Evolutionary conservation across 2,888 invertebrate genomes (phyloP), one percentile per base, ranked within the genome.

Genomic region (Caenorhabditis sp.): DNA sequence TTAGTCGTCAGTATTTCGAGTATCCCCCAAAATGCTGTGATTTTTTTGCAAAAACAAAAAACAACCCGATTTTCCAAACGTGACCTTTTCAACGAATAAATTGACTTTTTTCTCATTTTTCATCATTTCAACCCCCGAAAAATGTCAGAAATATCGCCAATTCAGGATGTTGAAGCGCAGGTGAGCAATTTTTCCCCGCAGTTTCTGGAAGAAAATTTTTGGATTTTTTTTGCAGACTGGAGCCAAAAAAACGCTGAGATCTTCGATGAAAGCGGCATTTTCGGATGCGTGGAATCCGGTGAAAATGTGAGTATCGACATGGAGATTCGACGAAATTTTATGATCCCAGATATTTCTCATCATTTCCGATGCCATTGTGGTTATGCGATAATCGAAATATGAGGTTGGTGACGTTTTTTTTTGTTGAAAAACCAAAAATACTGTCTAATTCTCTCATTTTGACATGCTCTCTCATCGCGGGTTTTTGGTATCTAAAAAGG

Each of bases 371-470:
- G 58, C 71, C 71, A 19, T 43, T 63, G 26, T 58, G 26, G 3
- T 4, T 71, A 12, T 63, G 66, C 58, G 66, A 71, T 36, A 71
- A 71, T 51, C 62, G 71, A n/a, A 55, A 66, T n/a, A 62, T 23
- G 62, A 58, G 70, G 70, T 70, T 17, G 27, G 57, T 12, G n/a
- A n/a, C n/a, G n/a, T n/a, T n/a, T n/a, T n/a, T n/a, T n/a, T n/a
- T n/a, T n/a, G n/a, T n/a, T n/a, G n/a, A n/a, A n/a, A n/a, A n/a
- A n/a, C n/a, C n/a, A n/a, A n/a, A n/a, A n/a, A n/a, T n/a, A n/a
- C n/a, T n/a, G n/a, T n/a, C n/a, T n/a, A n/a, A n/a, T n/a, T n/a
- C n/a, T n/a, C n/a, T n/a, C n/a, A n/a, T n/a, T n/a, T n/a, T n/a
- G n/a, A n/a, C n/a, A n/a, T n/a, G n/a, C n/a, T n/a, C n/a, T n/a